Evolutionary conservation across 2,113 vertebrate species (phyloP), one percentile per base, ranked within the genome.

Genomic region (Falcunculus frontatus): DNA sequence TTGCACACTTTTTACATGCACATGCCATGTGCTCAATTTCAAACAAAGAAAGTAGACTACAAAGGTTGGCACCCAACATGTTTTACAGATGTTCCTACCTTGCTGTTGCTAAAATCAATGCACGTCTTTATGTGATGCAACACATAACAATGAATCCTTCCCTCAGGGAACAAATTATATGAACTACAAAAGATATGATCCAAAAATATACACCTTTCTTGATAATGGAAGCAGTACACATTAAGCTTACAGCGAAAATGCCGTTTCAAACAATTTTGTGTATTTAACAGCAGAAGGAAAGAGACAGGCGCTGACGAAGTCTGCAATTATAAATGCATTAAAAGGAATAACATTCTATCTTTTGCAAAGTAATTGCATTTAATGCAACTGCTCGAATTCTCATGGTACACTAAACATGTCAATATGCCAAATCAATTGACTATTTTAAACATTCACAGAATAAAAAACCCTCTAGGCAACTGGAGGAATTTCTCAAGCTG

Each of bases 331-430:
- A 73, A 90, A 83, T 42, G 76, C 77, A 83, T 82, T 82, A 91
- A 75, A 78, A 87, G 19, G 42, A 93, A 46, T 62, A 89, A 56
- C 37, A 49, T 55, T 93, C 72, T 72, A 17, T 68, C 80, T 84
- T 87, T 83, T 59, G 56, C 65, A 44, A 87, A 76, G 50, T 83
- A 94, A 93, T 65, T 80, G 50, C 93, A 87, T 80, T 91, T 76
- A 94, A 91, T 70, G 70, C 84, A 95, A 83, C 70, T 57, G 39
- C 70, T 94, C 84, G 82, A 96, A 96, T 96, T 85, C 84, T 93
- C 75, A 74, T 59, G 62, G 70, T 69, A 90, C 75, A n/a, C 74
- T 80, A 65, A 77, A 73, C 32, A 62, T 14, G 57, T 91, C 93
- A 83, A 87, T 75, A 91, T 57, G 91, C 42, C 81, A 94, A 87